Evolutionary conservation across 2,888 invertebrate genomes (phyloP).

Genomic region (Dynastes grantii): DNA sequence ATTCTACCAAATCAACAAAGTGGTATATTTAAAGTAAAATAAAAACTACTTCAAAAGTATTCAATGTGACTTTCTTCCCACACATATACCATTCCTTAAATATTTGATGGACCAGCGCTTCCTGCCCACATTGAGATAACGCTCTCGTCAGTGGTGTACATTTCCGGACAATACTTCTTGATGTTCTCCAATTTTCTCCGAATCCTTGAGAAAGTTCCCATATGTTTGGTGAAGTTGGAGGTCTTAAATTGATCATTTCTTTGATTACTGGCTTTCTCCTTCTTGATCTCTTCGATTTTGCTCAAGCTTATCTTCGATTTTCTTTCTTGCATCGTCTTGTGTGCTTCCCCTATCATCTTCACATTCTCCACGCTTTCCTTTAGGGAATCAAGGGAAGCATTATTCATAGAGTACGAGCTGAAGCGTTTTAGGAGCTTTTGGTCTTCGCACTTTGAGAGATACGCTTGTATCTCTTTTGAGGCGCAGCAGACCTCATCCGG

Average conservation of each 20-base stretch:
- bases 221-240: constrained; percentile 35
- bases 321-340: constrained; percentile 44
- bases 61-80: neutral
- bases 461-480: constrained; percentile 48
- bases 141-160: constrained; percentile 52
- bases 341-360: constrained; percentile 37
- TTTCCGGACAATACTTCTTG: constrained; percentile 52
- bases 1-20: neutral
- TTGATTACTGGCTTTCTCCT: constrained; percentile 18
- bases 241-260: constrained; percentile 40
- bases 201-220: constrained; percentile 50
- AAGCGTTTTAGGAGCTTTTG: constrained; percentile 44
- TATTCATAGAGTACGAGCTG: constrained; percentile 39
- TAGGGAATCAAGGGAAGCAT: constrained; percentile 1
- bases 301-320: constrained; percentile 45
- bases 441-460: constrained; percentile 46
- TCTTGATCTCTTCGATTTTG: constrained; percentile 17
- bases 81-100: no score
- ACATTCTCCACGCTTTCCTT: constrained; percentile 42
- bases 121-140: constrained; percentile 53
- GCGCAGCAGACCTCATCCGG: constrained; percentile 46
- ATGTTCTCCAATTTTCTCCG: constrained; percentile 51
- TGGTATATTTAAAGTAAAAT: no score
- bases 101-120: neutral
- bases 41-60: no score